Percentiles rank a stretch among this genome's conserved stretches.
phyloP scores from a whole-genome alignment of 2,113 vertebrate genomes.

The Pyxicephalus adspersus region DNA sequence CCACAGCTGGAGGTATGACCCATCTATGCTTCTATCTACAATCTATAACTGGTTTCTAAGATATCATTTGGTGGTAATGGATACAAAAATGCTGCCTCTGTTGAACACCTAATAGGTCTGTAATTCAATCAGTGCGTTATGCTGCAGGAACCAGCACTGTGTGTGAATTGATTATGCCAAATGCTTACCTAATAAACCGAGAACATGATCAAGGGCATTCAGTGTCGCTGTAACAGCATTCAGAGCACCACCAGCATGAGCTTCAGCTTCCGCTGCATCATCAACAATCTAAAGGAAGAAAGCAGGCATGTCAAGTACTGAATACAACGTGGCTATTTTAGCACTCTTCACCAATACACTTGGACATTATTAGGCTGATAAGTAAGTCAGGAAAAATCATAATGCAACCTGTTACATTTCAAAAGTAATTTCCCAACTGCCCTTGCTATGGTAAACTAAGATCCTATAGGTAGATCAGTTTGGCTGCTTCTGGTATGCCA shows the following conservation, averaged over 20 bases:
- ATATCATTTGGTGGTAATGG: not conserved
- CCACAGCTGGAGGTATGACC: no score
- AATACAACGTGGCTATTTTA: no score
- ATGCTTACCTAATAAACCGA: constrained; percentile 76
- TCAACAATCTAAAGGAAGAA: constrained; percentile 63
- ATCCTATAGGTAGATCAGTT: no score
- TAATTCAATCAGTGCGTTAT: constrained; percentile 10
- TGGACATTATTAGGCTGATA: no score
- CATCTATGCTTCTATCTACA: not conserved
- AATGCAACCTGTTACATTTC: no score
- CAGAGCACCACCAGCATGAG: constrained; percentile 65
- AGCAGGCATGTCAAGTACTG: no score
- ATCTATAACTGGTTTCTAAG: not conserved
- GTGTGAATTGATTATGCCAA: not conserved
- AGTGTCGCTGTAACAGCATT: constrained; percentile 69
- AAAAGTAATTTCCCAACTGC: no score
- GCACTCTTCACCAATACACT: no score
- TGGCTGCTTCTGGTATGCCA: no score
- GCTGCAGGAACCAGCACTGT: not conserved
- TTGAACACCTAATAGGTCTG: constrained; percentile 4
- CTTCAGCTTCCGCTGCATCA: constrained; percentile 65
- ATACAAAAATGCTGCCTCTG: not conserved
- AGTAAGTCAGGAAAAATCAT: no score
- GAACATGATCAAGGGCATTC: constrained; percentile 69
- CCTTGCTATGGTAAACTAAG: no score